Evolutionary conservation across 2,888 invertebrate species (phyloP).

Genomic region (Therioaphis trifolii): DNA sequence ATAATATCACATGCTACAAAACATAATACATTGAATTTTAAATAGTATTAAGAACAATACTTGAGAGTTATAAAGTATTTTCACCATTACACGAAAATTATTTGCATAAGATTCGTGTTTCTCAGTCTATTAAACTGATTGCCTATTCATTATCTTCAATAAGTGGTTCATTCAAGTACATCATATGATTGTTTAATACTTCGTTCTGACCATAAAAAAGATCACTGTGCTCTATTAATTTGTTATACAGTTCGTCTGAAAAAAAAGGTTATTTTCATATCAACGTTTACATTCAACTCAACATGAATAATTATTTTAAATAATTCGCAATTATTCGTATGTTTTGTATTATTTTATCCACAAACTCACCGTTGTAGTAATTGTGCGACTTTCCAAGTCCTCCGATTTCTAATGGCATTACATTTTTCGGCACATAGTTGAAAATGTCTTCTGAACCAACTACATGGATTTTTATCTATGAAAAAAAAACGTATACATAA

Average conservation of each 20-base stretch:
- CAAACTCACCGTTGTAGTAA: constrained; percentile 7
- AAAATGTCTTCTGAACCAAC: constrained; percentile 35
- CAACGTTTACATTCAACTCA: too few species aligned
- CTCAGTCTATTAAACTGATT: too few species aligned
- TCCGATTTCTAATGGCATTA: constrained; percentile 20
- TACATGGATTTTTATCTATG: constrained; percentile 23
- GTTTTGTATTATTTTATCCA: background rate
- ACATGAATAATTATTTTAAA: too few species aligned
- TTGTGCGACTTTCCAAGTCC: constrained; percentile 33
- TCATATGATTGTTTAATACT: constrained; percentile 18
- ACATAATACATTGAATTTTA: too few species aligned
- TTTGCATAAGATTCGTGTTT: too few species aligned
- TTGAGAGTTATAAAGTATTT: too few species aligned
- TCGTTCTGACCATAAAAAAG: constrained; percentile 20
- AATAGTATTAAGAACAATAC: too few species aligned
- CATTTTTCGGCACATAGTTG: constrained; percentile 9
- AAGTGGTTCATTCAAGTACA: background rate
- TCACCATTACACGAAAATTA: too few species aligned
- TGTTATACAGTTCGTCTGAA: constrained; percentile 43
- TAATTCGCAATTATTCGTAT: too few species aligned
- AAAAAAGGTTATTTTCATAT: background rate
- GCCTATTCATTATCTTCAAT: background rate
- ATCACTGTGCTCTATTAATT: background rate
- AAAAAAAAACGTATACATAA: background rate
- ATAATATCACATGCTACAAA: too few species aligned